Conservation (phyloP, 2,113 vertebrate species). For the Microcebus tavaratra region DNA sequence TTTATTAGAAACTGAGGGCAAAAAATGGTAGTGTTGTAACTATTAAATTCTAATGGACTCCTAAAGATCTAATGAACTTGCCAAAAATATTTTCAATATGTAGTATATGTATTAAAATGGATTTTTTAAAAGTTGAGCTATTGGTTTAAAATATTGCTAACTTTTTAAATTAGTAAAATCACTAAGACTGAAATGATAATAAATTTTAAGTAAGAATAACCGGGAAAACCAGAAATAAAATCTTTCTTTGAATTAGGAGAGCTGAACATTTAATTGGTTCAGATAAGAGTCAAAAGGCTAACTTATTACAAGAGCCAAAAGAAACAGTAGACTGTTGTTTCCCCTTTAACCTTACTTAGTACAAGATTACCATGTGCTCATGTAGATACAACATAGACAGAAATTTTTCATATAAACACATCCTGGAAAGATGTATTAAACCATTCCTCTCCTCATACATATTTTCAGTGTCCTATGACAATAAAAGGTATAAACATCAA, state of each 20-base stretch:
- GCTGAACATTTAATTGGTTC: constrained; percentile 67
- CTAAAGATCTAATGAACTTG: neutral
- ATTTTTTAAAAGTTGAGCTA: constrained; percentile 29
- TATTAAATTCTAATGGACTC: neutral
- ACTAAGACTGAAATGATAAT: constrained; percentile 57
- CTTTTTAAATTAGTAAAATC: constrained; percentile 53
- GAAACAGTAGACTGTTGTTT: constrained; percentile 63
- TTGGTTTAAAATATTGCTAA: neutral
- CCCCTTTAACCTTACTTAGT: constrained; percentile 70
- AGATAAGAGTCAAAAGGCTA: constrained; percentile 78
- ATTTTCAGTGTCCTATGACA: constrained; percentile 36
- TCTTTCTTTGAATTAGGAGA: constrained; percentile 77
- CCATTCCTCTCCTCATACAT: constrained; percentile 39
- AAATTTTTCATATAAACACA: constrained; percentile 64
- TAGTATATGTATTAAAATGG: neutral
- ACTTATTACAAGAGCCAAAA: constrained; percentile 76
- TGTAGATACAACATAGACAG: constrained; percentile 67
- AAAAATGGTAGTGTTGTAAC: neutral
- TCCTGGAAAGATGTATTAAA: constrained; percentile 74
- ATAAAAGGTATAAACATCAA: constrained; percentile 48
- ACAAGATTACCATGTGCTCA: constrained; percentile 62
- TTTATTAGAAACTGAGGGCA: constrained; percentile 1
- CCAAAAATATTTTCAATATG: neutral
- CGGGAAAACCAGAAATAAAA: constrained; percentile 72
- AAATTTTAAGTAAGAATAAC: constrained; percentile 75